Base-by-base conservation (phyloP, 2,797 vertebrate genomes). In the Fringilla coelebs region DNA sequence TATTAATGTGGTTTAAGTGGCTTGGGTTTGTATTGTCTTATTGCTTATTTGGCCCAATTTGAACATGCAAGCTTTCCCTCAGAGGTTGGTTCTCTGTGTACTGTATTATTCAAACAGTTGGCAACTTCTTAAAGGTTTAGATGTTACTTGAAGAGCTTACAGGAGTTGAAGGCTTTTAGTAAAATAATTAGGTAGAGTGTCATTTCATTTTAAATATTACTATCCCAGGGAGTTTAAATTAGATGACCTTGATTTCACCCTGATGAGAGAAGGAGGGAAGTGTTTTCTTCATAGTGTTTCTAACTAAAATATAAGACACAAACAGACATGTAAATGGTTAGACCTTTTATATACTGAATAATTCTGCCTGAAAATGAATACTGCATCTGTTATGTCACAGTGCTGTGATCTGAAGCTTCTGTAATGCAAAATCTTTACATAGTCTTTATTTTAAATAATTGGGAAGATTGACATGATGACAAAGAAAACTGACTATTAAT, bases 101-200 rank as follows among this genome's bases (percentile, higher is more conserved):
- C 28, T 72, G 6, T 43, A 41, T 66, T 89, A 82, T 66, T 73
- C 70, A 75, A 84, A 54, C 21, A 52, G 32, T 10, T 87, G 80
- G 67, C 46, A 96, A n/a, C 46, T 73, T 86, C 49, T 91, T 88
- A 84, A 96, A 87, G 32, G 43, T 90, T 95, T 95, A 77, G 74
- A 66, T 85, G 32, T 65, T 87, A 25, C 58, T 91, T 26, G 55
- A 38, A 89, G 70, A 85, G 11, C 61, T 92, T 82, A 65, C 31
- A 92, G 43, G 36, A 71, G 46, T 11, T 84, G 70, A 75, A 91
- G 49, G 58, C 46, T 91, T 86, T 77, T 75, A 88, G 66, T 54
- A 57, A 90, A 85, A 79, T 41, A 90, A 61, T 85, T 80, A 83
- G 84, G n/a, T 74, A 34, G 38, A 74, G 34, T 83, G 54, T 83